Percentiles rank a stretch among this genome's conserved stretches.
phyloP scores from a whole-genome alignment of 35 echinoderm and acorn worm genomes.

The Diadema setosum region DNA sequence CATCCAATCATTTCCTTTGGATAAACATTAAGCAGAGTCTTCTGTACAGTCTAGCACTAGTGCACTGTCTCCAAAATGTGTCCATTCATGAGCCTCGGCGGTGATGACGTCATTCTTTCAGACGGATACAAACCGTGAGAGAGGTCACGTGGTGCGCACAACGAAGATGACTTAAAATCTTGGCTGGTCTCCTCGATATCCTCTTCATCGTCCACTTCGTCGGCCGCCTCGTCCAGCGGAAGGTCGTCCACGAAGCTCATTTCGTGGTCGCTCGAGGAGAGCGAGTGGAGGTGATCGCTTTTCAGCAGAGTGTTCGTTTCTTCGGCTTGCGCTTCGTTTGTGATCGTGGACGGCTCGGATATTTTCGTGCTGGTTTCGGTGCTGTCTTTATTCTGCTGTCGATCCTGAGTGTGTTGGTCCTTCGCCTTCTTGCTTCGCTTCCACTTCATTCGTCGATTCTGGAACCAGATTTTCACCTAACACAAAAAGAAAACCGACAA shows the following conservation, averaged over 20 bases:
- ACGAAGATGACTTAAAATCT: background rate
- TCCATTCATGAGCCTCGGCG: background rate
- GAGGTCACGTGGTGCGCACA: background rate
- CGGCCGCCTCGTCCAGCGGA: background rate
- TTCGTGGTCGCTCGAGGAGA: background rate
- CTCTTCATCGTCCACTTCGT: background rate
- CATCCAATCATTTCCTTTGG: background rate
- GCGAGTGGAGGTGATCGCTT: background rate
- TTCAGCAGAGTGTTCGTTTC: background rate
- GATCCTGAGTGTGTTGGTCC: constrained; percentile 31
- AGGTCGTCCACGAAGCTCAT: background rate
- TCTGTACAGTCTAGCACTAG: no score
- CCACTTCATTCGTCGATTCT: constrained; percentile 99
- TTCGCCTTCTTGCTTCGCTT: constrained; percentile 95
- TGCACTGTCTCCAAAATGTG: background rate
- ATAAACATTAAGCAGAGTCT: background rate
- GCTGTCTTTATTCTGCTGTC: background rate
- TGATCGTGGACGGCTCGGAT: background rate
- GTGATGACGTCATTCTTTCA: constrained; percentile 2
- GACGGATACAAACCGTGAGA: background rate
- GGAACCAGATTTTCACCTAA: constrained; percentile 98
- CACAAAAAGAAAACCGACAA: background rate
- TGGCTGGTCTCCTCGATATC: background rate
- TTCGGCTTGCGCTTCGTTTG: background rate
- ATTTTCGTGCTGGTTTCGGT: background rate